Base-by-base conservation (phyloP, 2,888 invertebrate genomes). In the Cistogaster globosa region DNA sequence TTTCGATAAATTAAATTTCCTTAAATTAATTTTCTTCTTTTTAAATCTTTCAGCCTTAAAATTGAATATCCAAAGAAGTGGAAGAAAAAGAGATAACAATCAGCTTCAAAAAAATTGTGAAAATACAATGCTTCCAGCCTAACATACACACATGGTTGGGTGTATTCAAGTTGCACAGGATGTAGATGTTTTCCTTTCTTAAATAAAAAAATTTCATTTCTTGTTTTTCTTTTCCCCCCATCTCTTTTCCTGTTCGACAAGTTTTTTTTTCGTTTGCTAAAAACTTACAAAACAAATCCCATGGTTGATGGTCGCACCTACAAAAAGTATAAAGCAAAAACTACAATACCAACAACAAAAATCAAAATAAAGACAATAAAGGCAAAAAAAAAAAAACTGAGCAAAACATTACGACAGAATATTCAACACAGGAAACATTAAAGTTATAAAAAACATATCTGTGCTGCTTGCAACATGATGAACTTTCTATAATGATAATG, bases 391-490 rank as follows among this genome's bases (percentile, higher is more conserved):
- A 7, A 79, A 72, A 63, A 71, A 57, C 36, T 16, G 26, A 57
- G 63, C 71, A 79, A 26, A 26, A 69, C 68, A 71, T 26, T 71
- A 82, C 76, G 76, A 71, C 69, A 71, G 63, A 71, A 75, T 71
- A 76, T 76, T 71, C 82, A 76, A 82, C 82, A 82, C 82, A 76
- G 82, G 82, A 82, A 82, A 72, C 65, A 77, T 76, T 83, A 77
- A 53, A 83, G 71, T 77, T 77, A 71, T 0, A 32, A 32, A 32
- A 32, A 71, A 72, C 82, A 71, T 63, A 76, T 71, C 60, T 68
- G 45, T 22, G 42, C 74, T 22, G 42, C 74, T 74, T 80, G 76
- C 76, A 65, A 83, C 65, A 72, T 83, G 82, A 76, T 83, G 58
- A 83, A 83, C 71, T 83, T 77, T 32, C 32, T 60, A 78, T 36